phyloP scores from a whole-genome alignment of 2,888 invertebrate genomes.

The Polylopha cassiicola region DNA sequence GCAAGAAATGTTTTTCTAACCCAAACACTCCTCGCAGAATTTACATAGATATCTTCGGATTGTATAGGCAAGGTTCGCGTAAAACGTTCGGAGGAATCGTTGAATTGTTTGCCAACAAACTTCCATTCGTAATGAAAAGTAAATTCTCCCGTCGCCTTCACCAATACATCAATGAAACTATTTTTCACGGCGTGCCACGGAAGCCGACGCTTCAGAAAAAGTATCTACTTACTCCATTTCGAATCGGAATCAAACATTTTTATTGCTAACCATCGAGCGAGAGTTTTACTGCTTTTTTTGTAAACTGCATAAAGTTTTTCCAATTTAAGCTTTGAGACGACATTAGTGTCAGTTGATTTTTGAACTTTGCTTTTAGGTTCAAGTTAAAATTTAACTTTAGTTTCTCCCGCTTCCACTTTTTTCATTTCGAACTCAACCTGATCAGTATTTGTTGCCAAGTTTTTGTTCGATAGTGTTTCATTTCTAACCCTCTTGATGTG shows the following conservation, averaged over 20 bases:
- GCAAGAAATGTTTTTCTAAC: too few species aligned
- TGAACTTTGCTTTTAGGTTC: too few species aligned
- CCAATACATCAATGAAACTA: constrained; percentile 66
- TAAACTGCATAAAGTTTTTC: too few species aligned
- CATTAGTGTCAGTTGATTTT: too few species aligned
- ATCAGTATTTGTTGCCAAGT: too few species aligned
- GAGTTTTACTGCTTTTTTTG: constrained; percentile 7
- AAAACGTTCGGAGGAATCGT: constrained; percentile 39
- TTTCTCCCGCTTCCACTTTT: too few species aligned
- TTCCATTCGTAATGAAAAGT: constrained; percentile 68
- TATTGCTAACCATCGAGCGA: constrained; percentile 26
- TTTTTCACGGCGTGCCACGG: constrained; percentile 42
- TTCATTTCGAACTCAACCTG: too few species aligned
- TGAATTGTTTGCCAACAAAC: constrained; percentile 65
- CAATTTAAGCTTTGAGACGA: too few species aligned
- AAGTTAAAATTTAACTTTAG: too few species aligned
- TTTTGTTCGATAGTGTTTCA: too few species aligned
- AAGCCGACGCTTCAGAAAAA: constrained; percentile 45
- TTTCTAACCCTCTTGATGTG: too few species aligned
- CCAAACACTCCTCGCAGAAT: constrained; percentile 1
- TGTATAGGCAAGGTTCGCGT: constrained; percentile 25
- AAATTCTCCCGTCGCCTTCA: constrained; percentile 50
- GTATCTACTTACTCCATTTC: constrained; percentile 53
- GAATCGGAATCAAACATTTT: constrained; percentile 28
- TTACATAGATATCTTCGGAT: constrained; percentile 6